A percentile compares a stretch with the other conserved stretches of the same genome.
Evolutionary conservation across 2,888 invertebrate genomes (phyloP).

Genomic region (Acheta domesticus): DNA sequence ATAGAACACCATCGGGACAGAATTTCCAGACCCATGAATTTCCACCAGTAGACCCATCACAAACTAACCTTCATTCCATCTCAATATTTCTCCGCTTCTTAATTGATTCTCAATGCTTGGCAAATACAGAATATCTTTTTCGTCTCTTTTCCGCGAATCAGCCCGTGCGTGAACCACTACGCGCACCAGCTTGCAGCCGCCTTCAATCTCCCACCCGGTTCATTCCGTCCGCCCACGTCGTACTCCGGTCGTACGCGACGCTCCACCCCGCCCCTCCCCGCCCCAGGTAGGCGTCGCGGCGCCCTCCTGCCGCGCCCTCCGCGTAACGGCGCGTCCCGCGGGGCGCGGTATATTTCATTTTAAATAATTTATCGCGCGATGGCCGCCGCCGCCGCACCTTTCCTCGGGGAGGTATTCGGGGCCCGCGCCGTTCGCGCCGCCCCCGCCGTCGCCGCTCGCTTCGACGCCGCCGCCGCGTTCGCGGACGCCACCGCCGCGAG

Average conservation of each 20-base stretch:
- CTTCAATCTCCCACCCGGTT: background rate
- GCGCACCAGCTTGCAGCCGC: background rate
- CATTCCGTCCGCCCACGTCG: background rate
- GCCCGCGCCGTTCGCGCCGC: background rate
- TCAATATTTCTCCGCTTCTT: too few relatives aligned
- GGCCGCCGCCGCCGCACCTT: background rate
- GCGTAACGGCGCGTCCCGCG: background rate
- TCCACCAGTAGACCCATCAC: too few relatives aligned
- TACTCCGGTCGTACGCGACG: background rate
- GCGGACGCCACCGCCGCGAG: background rate
- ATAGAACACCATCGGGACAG: too few relatives aligned
- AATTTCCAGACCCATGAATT: too few relatives aligned
- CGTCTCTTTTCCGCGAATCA: too few relatives aligned
- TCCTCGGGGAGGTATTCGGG: background rate
- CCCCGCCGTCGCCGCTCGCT: background rate
- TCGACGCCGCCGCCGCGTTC: background rate
- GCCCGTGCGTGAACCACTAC: background rate
- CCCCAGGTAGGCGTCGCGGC: background rate
- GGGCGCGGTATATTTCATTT: slow-evolving; percentile 7
- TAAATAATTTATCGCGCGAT: background rate
- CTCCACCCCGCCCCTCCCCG: background rate
- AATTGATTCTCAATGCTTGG: too few relatives aligned
- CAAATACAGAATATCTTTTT: too few relatives aligned
- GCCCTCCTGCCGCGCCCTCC: background rate
- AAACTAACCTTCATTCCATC: too few relatives aligned